These are phyloP conservation scores for Cydia splendana DNA, from an alignment of 1,140 invertebrate species.

Conservation along the genomic window DNA sequence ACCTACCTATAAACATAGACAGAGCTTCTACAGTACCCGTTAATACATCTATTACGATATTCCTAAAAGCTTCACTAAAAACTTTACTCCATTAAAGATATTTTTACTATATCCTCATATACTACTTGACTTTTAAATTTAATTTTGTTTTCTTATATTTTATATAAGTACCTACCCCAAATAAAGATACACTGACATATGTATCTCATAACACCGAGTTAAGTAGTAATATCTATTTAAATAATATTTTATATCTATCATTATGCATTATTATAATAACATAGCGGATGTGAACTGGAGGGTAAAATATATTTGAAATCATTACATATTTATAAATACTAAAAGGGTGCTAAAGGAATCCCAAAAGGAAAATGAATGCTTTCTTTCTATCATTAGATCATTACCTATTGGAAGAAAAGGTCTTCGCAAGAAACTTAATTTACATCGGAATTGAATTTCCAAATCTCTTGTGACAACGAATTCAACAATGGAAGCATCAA, in stretches of 20 bases:
- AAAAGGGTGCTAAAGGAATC: not conserved
- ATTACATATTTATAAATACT: not conserved
- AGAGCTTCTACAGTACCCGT: slow-evolving; percentile 1
- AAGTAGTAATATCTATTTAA: not conserved
- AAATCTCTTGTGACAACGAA: slow-evolving; percentile 11
- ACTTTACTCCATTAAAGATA: not conserved
- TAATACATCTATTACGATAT: slow-evolving; percentile 1
- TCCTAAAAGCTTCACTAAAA: slow-evolving; percentile 15
- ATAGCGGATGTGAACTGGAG: slow-evolving; percentile 19
- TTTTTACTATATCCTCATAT: not conserved
- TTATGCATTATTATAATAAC: slow-evolving; percentile 1
- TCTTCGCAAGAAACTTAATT: not conserved
- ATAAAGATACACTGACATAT: not conserved
- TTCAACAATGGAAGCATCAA: not conserved
- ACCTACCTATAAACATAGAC: slow-evolving; percentile 25
- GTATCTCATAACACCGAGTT: not conserved
- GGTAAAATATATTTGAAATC: not conserved
- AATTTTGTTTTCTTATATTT: not conserved
- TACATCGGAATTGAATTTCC: not conserved
- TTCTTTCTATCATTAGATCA: not conserved
- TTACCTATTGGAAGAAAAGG: not conserved
- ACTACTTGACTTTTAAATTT: not conserved
- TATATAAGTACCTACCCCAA: not conserved
- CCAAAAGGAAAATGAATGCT: not conserved
- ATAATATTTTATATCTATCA: not conserved